Evolutionary conservation across 2,888 invertebrate species (phyloP).

Genomic region (Elysia crispata): DNA sequence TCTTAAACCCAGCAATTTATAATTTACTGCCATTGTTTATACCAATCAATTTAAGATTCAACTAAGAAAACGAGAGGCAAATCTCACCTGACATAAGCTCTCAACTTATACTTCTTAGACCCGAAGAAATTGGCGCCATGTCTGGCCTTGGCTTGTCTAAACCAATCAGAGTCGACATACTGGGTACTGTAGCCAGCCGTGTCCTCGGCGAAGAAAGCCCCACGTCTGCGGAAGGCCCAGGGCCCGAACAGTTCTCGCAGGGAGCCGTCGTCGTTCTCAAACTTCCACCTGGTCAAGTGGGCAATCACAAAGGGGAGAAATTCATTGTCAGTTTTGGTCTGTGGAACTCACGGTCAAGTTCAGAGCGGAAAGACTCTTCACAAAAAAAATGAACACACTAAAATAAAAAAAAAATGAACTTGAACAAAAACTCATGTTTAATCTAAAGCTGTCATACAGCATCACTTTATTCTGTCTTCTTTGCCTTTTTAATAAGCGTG

Average conservation of each 20-base stretch:
- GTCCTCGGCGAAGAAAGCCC: slow-evolving; percentile 56
- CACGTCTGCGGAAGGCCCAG: slow-evolving; percentile 58
- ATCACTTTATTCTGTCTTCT: too few relatives aligned
- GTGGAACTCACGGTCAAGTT: too few relatives aligned
- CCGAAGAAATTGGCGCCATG: slow-evolving; percentile 90
- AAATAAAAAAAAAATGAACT: too few relatives aligned
- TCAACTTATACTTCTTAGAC: slow-evolving; percentile 83
- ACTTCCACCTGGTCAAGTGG: slow-evolving; percentile 82
- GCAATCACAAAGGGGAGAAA: too few relatives aligned
- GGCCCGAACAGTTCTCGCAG: slow-evolving; percentile 67
- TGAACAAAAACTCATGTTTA: too few relatives aligned
- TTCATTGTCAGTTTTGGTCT: too few relatives aligned
- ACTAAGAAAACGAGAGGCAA: not conserved
- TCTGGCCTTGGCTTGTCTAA: slow-evolving; percentile 89
- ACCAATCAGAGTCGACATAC: slow-evolving; percentile 90
- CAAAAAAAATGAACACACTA: too few relatives aligned
- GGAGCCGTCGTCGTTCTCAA: slow-evolving; percentile 81
- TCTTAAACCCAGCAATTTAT: not conserved
- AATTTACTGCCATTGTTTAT: not conserved
- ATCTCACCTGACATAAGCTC: slow-evolving; percentile 34
- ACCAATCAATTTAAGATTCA: not conserved
- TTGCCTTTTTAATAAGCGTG: too few relatives aligned
- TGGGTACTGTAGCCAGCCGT: slow-evolving; percentile 74
- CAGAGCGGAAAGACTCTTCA: too few relatives aligned
- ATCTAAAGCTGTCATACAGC: too few relatives aligned